phyloP scores from a whole-genome alignment of 2,888 invertebrate genomes.

The Eupeodes luniger region DNA sequence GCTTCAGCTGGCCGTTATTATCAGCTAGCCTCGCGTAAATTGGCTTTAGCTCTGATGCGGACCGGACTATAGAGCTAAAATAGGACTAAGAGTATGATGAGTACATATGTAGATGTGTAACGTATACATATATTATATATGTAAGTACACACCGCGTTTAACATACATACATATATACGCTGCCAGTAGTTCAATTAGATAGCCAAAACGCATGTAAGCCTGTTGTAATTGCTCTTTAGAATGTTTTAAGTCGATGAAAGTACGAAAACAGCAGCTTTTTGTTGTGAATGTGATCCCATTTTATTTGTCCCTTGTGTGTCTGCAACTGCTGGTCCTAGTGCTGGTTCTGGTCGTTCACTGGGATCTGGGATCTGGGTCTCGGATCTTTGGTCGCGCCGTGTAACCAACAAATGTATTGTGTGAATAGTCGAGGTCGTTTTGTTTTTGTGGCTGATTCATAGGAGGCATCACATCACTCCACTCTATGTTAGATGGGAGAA shows the following conservation, averaged over 20 bases:
- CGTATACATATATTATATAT: neutral
- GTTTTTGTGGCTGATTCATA: conserved; percentile 28
- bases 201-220: conserved; percentile 55
- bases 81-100: conserved; percentile 2
- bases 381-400: neutral
- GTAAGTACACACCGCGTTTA: neutral
- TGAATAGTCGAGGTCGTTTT: conserved; percentile 25
- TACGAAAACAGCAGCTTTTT: conserved; percentile 31
- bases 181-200: conserved; percentile 49
- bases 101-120: neutral
- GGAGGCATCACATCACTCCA: neutral
- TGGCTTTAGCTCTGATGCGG: conserved; percentile 48
- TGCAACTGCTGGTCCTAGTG: neutral
- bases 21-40: conserved; percentile 59
- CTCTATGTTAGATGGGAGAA: neutral
- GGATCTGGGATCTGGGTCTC: neutral
- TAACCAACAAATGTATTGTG: conserved; percentile 15
- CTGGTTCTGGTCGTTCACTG: neutral
- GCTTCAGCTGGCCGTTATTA: conserved; percentile 47
- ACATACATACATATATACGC: neutral
- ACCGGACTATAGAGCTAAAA: neutral
- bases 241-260: conserved; percentile 66
- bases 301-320: conserved; percentile 30
- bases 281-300: conserved; percentile 34
- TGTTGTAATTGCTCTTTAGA: conserved; percentile 64